A percentile compares a stretch with the other conserved stretches of the same genome.
Conservation (phyloP, 1,140 invertebrate genomes). For the Lycorma delicatula region DNA sequence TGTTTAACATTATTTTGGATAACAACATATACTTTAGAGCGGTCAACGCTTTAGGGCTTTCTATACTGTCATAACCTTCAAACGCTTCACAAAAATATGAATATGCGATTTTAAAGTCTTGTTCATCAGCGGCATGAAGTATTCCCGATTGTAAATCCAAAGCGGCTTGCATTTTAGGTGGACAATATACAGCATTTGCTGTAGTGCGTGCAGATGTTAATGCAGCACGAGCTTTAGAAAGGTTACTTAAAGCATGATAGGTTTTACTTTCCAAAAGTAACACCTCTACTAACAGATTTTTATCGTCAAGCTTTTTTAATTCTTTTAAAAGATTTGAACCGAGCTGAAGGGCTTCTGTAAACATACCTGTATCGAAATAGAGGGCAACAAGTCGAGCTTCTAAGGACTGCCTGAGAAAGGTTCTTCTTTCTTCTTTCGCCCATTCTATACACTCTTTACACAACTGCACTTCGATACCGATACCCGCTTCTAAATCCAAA, state of each 20-base stretch:
- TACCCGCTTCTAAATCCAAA: slow-evolving; percentile 89
- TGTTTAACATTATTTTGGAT: slow-evolving; percentile 96
- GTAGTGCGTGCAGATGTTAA: slow-evolving; percentile 97
- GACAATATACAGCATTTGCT: slow-evolving; percentile 98
- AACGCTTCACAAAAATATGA: slow-evolving; percentile 99
- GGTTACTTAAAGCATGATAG: slow-evolving; percentile 93
- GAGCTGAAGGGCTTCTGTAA: slow-evolving; percentile 72
- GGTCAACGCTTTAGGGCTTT: slow-evolving; percentile 81
- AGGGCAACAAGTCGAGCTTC: slow-evolving; percentile 88
- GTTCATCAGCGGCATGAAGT: slow-evolving; percentile 96
- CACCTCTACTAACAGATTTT: slow-evolving; percentile 94
- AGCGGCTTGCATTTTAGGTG: slow-evolving; percentile 94
- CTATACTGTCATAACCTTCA: slow-evolving; percentile 96
- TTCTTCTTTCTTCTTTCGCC: slow-evolving; percentile 95
- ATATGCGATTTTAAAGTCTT: slow-evolving; percentile 99
- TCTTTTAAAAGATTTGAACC: slow-evolving; percentile 83
- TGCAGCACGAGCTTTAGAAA: slow-evolving; percentile 93
- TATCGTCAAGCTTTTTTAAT: slow-evolving; percentile 98
- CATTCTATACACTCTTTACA: slow-evolving; percentile 98
- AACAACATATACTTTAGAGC: slow-evolving; percentile 98
- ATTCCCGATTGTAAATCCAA: slow-evolving; percentile 97
- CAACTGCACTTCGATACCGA: slow-evolving; percentile 80
- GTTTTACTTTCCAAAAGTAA: slow-evolving; percentile 97
- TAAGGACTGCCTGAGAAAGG: slow-evolving; percentile 91
- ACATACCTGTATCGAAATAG: slow-evolving; percentile 90